Evolutionary conservation across 2,888 invertebrate species (phyloP).

Genomic region (Microchrysa polita): DNA sequence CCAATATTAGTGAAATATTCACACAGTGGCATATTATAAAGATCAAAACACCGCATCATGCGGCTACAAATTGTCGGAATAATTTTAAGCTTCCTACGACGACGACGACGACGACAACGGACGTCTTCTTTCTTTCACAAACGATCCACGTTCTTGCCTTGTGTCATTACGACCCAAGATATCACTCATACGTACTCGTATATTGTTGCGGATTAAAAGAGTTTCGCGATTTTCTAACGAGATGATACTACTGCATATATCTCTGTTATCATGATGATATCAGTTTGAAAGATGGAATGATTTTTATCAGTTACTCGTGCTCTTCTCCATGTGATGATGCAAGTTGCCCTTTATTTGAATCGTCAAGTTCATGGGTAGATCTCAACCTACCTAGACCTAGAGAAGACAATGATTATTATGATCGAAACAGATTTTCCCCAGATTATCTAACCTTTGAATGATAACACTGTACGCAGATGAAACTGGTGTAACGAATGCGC

Average conservation of each 20-base stretch:
- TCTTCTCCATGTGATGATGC: not conserved
- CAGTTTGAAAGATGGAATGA: no score
- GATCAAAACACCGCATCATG: not conserved
- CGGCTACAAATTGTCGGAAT: not conserved
- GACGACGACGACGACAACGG: no score
- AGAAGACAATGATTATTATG: no score
- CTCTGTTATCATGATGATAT: no score
- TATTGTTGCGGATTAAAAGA: constrained; percentile 22
- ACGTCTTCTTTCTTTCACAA: not conserved
- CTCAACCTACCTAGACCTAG: constrained; percentile 1
- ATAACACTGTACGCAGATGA: not conserved
- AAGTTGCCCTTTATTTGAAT: constrained; percentile 36
- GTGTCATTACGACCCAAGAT: not conserved
- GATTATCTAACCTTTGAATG: constrained; percentile 24
- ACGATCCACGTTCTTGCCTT: no score
- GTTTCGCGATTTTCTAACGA: no score
- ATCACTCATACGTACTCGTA: no score
- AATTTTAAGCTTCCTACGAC: constrained; percentile 18
- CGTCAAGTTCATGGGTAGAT: constrained; percentile 38
- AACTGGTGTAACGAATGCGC: no score
- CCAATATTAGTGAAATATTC: not conserved
- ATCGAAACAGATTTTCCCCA: not conserved
- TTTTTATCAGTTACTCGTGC: no score
- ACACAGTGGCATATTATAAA: constrained; percentile 27
- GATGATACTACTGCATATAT: no score